These are phyloP conservation scores for Cotesia typhae DNA, from an alignment of 1,140 invertebrate species.

Conservation along the genomic window DNA sequence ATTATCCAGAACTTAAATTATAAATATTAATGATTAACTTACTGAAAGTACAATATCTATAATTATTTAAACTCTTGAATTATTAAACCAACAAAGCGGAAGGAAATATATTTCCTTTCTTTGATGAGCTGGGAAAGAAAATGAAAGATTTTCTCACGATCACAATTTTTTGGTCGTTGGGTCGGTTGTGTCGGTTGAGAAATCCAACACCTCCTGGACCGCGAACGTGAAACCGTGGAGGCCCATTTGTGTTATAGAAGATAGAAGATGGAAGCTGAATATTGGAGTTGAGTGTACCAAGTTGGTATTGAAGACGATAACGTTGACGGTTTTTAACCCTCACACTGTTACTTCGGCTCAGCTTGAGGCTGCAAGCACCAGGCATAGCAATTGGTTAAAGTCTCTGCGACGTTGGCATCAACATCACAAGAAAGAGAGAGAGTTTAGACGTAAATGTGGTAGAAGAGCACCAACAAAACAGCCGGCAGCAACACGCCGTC, in stretches of 20 bases:
- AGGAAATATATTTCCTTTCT: too few relatives aligned
- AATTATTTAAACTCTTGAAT: too few relatives aligned
- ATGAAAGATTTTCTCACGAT: slow-evolving; percentile 14
- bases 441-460: too few relatives aligned
- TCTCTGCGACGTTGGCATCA: slow-evolving; percentile 10
- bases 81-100: too few relatives aligned
- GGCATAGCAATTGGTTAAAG: neutral
- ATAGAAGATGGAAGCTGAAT: too few relatives aligned
- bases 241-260: slow-evolving; percentile 1
- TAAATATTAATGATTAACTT: too few relatives aligned
- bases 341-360: neutral
- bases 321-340: neutral
- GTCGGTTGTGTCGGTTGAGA: slow-evolving; percentile 45
- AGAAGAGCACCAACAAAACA: slow-evolving; percentile 19
- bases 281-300: too few relatives aligned
- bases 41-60: too few relatives aligned
- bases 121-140: neutral
- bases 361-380: too few relatives aligned
- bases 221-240: slow-evolving; percentile 36
- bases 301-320: neutral
- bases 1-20: too few relatives aligned
- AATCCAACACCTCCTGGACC: slow-evolving; percentile 54
- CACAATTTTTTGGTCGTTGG: neutral
- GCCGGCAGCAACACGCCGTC: slow-evolving; percentile 57
- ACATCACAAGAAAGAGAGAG: neutral